Evolutionary conservation across 2,113 vertebrate species (phyloP).

Genomic region (Oryzias melastigma): DNA sequence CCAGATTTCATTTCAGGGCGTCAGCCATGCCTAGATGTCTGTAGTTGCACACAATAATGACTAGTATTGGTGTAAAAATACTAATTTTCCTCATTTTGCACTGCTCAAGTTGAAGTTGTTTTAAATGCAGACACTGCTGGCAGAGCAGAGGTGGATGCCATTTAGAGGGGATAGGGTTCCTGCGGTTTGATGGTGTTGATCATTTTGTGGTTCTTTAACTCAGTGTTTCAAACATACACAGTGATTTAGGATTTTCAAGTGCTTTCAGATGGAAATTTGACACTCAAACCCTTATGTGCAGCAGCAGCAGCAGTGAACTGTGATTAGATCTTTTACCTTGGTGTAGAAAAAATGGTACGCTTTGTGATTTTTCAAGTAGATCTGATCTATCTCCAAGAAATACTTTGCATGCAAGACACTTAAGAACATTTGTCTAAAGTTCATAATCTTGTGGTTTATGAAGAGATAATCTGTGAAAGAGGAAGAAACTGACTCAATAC

Average conservation of each 20-base stretch:
- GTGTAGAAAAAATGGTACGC: constrained; percentile 28
- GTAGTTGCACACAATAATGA: constrained; percentile 15
- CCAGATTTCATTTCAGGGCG: constrained; percentile 58
- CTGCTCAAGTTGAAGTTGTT: constrained; percentile 27
- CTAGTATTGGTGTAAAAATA: constrained; percentile 40
- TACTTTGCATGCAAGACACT: neutral
- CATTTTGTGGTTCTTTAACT: constrained; percentile 62
- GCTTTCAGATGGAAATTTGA: constrained; percentile 56
- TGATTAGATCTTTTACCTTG: constrained; percentile 48
- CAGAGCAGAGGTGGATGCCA: constrained; percentile 26
- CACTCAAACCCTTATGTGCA: constrained; percentile 19
- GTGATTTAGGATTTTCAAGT: constrained; percentile 52
- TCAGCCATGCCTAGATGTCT: constrained; percentile 25
- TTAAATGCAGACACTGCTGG: constrained; percentile 19
- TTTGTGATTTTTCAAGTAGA: neutral
- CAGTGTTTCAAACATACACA: constrained; percentile 56
- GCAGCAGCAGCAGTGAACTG: constrained; percentile 25
- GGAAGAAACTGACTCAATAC: no score
- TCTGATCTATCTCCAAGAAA: no score
- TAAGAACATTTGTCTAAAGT: no score
- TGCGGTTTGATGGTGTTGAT: constrained; percentile 64
- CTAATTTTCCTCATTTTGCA: constrained; percentile 27
- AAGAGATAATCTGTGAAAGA: no score
- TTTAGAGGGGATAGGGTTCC: constrained; percentile 43
- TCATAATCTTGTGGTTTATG: no score